Percentiles rank a stretch among this genome's conserved stretches.
Conservation (phyloP, 2,113 vertebrate genomes). For the Pardalotus punctatus region DNA sequence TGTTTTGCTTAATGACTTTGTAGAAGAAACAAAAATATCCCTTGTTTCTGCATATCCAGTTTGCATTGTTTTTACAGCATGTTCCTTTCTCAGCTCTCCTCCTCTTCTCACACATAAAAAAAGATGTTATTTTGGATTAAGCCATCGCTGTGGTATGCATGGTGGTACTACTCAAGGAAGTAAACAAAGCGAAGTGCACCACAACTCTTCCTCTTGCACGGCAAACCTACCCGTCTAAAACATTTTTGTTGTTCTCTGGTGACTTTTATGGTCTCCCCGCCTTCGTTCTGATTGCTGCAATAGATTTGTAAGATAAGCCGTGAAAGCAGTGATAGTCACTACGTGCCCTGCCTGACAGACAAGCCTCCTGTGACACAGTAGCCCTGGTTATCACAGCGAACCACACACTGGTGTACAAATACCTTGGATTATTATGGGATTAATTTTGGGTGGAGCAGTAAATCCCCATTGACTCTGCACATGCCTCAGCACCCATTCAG, state of each 20-base stretch:
- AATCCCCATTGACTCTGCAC: background rate
- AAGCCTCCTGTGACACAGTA: background rate
- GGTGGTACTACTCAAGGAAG: background rate
- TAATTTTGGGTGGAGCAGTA: slow-evolving; percentile 21
- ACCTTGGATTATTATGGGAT: background rate
- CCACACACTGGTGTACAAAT: background rate
- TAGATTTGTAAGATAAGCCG: background rate
- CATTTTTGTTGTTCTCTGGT: background rate
- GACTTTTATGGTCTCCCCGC: background rate
- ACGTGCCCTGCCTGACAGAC: background rate
- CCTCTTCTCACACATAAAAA: background rate
- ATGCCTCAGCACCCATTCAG: background rate
- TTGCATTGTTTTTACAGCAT: background rate
- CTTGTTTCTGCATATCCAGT: background rate
- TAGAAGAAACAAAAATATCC: background rate
- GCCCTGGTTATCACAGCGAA: background rate
- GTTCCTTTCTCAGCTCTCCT: background rate
- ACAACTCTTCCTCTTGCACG: background rate
- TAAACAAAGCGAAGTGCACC: background rate
- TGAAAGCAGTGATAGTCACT: background rate
- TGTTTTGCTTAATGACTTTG: background rate
- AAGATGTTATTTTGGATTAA: background rate
- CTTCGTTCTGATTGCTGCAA: background rate
- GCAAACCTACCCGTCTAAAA: background rate
- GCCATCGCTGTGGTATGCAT: background rate